Percentiles rank a stretch among this genome's conserved stretches.
Conservation (phyloP, 2,888 invertebrate genomes). For the Lysandra coridon region DNA sequence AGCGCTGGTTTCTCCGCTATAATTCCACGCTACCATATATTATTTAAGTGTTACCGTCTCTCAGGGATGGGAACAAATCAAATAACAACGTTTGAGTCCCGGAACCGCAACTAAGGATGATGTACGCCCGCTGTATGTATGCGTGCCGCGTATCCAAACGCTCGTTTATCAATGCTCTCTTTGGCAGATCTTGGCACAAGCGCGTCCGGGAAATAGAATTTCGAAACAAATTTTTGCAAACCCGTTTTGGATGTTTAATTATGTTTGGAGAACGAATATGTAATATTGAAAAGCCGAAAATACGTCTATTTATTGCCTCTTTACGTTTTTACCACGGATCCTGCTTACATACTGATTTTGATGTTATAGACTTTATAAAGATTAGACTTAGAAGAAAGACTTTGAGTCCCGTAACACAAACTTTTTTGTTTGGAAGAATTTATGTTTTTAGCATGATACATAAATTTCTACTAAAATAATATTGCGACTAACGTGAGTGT, state of each 20-base stretch:
- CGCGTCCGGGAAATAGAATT: constrained; percentile 29
- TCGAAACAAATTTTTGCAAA: constrained; percentile 20
- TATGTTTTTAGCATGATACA: too few species aligned
- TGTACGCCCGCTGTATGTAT: constrained; percentile 65
- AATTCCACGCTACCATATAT: constrained; percentile 17
- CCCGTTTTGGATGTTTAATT: neutral
- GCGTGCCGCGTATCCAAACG: constrained; percentile 61
- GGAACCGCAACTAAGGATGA: constrained; percentile 52
- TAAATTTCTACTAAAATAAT: too few species aligned
- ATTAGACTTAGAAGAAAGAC: too few species aligned
- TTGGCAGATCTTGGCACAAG: constrained; percentile 32
- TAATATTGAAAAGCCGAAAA: neutral
- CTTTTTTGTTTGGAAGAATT: too few species aligned
- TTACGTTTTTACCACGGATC: neutral
- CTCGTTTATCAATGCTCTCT: constrained; percentile 64
- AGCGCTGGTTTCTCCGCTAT: neutral
- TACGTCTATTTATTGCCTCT: neutral
- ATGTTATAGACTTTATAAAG: too few species aligned
- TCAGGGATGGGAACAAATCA: constrained; percentile 32
- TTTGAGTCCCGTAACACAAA: too few species aligned
- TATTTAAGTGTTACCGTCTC: constrained; percentile 27
- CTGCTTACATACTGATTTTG: too few species aligned
- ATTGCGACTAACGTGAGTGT: too few species aligned
- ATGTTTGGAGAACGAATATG: neutral
- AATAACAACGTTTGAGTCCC: constrained; percentile 29